These are phyloP conservation scores for Pseudoatta argentina DNA, from an alignment of 1,140 invertebrate genomes.

Conservation along the genomic window DNA sequence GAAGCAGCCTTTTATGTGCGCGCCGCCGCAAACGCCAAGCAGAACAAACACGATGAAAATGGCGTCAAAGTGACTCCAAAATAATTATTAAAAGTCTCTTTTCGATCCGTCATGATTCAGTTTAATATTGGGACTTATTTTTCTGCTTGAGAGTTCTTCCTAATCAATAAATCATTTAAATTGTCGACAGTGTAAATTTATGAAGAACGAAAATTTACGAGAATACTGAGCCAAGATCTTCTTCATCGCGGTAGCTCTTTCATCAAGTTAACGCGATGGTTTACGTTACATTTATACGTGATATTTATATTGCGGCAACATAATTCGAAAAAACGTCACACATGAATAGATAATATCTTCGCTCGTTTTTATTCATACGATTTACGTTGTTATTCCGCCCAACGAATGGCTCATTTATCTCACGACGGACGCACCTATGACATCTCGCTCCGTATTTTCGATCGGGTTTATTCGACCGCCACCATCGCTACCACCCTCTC, in stretches of 20 bases:
- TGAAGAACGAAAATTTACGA: neutral
- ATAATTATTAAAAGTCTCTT: too few relatives aligned
- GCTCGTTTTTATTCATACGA: neutral
- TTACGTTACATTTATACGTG: neutral
- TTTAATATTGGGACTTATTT: too few relatives aligned
- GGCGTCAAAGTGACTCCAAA: too few relatives aligned
- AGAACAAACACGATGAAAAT: too few relatives aligned
- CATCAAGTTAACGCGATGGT: neutral
- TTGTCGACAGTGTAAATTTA: neutral
- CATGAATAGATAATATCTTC: neutral
- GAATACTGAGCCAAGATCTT: neutral
- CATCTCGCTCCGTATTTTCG: slow-evolving; percentile 4
- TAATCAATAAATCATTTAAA: neutral
- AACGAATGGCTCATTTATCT: slow-evolving; percentile 38
- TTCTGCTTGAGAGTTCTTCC: too few relatives aligned
- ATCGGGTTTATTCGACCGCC: slow-evolving; percentile 4
- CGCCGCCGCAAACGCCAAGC: too few relatives aligned
- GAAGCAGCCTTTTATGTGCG: neutral
- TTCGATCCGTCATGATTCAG: too few relatives aligned
- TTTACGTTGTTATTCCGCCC: slow-evolving; percentile 4
- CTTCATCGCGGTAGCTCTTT: neutral
- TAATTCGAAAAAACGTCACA: neutral
- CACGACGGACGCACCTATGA: neutral
- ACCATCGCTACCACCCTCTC: neutral
- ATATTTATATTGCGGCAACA: neutral